Conservation (phyloP, 2,113 vertebrate species). For the Colaptes auratus region DNA sequence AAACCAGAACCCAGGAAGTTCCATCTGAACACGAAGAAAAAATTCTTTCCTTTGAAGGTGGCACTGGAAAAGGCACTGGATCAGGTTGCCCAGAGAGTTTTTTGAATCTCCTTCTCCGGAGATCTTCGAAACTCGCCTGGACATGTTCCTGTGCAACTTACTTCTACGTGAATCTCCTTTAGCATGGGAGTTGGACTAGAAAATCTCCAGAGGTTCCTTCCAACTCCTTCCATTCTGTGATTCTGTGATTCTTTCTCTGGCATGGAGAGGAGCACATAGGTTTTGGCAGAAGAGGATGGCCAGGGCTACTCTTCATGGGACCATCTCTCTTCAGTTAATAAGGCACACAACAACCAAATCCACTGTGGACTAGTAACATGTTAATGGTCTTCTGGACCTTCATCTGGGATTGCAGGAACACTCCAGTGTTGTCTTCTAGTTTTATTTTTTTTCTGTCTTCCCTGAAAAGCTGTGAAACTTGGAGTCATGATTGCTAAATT, state of each 20-base stretch:
- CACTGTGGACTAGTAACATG: not conserved
- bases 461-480: not conserved
- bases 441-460: not conserved
- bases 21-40: not conserved
- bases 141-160: not conserved
- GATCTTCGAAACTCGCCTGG: not conserved
- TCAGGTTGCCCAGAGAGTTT: not conserved
- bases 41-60: not conserved
- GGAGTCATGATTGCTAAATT: constrained; percentile 3
- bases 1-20: not conserved
- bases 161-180: not conserved
- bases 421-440: not conserved
- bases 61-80: not conserved
- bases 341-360: not conserved
- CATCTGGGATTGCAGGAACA: not conserved
- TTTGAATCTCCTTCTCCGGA: not conserved
- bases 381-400: not conserved
- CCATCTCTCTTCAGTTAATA: not conserved
- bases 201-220: not conserved
- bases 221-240: not conserved
- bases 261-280: not conserved
- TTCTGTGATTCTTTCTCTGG: not conserved
- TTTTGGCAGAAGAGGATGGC: not conserved
- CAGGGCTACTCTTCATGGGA: not conserved
- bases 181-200: not conserved